Evolutionary conservation across 1,140 invertebrate species (phyloP).

Genomic region (Drosophila sechellia): DNA sequence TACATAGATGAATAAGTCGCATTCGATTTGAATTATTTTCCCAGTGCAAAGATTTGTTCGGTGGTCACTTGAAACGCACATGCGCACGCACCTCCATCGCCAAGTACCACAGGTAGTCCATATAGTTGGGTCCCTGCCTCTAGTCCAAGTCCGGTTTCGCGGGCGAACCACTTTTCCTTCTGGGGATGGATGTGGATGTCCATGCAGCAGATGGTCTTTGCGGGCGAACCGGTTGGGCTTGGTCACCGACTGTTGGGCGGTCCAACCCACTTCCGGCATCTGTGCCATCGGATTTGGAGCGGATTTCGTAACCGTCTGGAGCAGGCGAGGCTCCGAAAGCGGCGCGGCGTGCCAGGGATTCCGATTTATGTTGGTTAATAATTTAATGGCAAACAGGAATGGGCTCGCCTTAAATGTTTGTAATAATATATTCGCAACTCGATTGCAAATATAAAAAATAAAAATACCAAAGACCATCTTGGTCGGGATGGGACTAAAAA

Average conservation of each 20-base stretch:
- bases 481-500: too few relatives aligned
- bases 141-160: conserved; percentile 21
- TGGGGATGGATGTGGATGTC: conserved; percentile 13
- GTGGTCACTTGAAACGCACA: conserved; percentile 8
- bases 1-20: too few relatives aligned
- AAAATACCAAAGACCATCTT: too few relatives aligned
- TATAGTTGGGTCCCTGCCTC: conserved; percentile 25
- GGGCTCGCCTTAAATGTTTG: too few relatives aligned
- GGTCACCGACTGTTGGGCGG: conserved; percentile 34
- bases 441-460: too few relatives aligned
- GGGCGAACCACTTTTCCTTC: conserved; percentile 35
- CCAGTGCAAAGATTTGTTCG: too few relatives aligned
- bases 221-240: conserved; percentile 26
- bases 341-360: conserved; percentile 11
- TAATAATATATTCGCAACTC: too few relatives aligned
- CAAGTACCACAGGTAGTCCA: conserved; percentile 21
- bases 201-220: not conserved
- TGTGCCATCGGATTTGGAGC: conserved; percentile 2
- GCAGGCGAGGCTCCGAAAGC: not conserved
- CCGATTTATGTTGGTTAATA: conserved; percentile 32
- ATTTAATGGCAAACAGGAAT: conserved; percentile 1
- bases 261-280: conserved; percentile 17
- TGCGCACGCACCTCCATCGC: not conserved
- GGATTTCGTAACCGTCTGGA: conserved; percentile 11
- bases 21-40: not conserved